These are phyloP conservation scores for Podocnemis expansa DNA, from an alignment of 2,113 vertebrate species.

Conservation along the genomic window DNA sequence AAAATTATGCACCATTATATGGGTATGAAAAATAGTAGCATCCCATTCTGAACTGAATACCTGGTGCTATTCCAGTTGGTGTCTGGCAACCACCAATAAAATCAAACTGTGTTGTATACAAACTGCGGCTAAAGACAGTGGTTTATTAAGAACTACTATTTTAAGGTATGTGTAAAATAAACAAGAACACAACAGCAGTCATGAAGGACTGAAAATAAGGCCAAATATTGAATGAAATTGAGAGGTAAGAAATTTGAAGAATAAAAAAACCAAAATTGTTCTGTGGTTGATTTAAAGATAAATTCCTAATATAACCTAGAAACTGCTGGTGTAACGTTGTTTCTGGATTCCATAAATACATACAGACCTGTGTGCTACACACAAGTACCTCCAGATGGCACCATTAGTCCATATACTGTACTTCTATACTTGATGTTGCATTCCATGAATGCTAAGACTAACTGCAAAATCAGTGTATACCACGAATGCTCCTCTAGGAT, in stretches of 20 bases:
- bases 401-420: neutral
- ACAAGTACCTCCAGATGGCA: conserved; percentile 66
- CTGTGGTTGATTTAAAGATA: neutral
- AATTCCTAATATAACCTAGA: neutral
- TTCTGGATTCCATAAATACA: rapidly evolving
- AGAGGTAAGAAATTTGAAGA: neutral
- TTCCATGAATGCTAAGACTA: neutral
- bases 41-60: neutral
- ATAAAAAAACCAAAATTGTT: neutral
- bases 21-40: neutral
- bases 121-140: neutral
- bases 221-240: neutral
- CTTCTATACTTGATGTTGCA: neutral
- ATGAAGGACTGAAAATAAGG: rapidly evolving
- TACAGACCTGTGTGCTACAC: neutral
- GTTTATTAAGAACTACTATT: neutral
- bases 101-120: neutral
- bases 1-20: rapidly evolving
- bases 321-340: rapidly evolving
- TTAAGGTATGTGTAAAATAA: neutral
- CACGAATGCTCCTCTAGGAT: neutral
- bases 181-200: neutral
- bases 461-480: neutral
- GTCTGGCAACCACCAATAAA: neutral
- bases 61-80: neutral